These are phyloP conservation scores for Cladopsammia gracilis DNA, from an alignment of 64 coral and sea anemone genomes.

Conservation along the genomic window DNA sequence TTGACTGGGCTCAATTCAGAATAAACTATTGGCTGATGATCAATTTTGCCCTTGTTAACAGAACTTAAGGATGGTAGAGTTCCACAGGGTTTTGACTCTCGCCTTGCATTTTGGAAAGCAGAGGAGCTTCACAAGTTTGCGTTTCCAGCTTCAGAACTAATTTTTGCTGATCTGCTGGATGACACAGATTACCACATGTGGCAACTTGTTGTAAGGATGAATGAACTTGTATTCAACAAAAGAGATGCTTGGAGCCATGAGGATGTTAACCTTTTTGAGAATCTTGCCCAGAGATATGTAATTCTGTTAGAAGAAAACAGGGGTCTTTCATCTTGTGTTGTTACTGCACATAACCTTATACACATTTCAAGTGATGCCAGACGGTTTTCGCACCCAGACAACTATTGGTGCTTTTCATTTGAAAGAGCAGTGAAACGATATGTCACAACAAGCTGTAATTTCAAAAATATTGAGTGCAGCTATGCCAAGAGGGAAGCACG, in stretches of 20 bases:
- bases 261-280: slow-evolving; percentile 8
- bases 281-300: neutral
- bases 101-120: too few relatives aligned
- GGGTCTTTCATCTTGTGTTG: slow-evolving; percentile 11
- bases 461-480: slow-evolving; percentile 29
- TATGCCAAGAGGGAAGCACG: slow-evolving; percentile 46
- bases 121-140: slow-evolving; percentile 47
- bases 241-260: slow-evolving; percentile 40
- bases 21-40: too few relatives aligned
- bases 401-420: slow-evolving; percentile 15
- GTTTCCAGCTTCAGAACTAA: slow-evolving; percentile 42
- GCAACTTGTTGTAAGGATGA: slow-evolving; percentile 7
- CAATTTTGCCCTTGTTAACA: too few relatives aligned
- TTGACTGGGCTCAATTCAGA: too few relatives aligned
- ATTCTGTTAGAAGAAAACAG: slow-evolving; percentile 25
- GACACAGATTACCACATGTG: neutral
- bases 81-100: neutral
- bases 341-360: slow-evolving; percentile 36
- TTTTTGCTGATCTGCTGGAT: neutral
- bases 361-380: slow-evolving; percentile 34
- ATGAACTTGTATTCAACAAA: slow-evolving; percentile 7
- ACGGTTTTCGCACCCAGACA: slow-evolving; percentile 54
- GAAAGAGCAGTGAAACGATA: neutral
- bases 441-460: neutral
- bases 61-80: slow-evolving; percentile 44